Conservation (phyloP, 2,888 invertebrate species). For the Synergus umbraculus region DNA sequence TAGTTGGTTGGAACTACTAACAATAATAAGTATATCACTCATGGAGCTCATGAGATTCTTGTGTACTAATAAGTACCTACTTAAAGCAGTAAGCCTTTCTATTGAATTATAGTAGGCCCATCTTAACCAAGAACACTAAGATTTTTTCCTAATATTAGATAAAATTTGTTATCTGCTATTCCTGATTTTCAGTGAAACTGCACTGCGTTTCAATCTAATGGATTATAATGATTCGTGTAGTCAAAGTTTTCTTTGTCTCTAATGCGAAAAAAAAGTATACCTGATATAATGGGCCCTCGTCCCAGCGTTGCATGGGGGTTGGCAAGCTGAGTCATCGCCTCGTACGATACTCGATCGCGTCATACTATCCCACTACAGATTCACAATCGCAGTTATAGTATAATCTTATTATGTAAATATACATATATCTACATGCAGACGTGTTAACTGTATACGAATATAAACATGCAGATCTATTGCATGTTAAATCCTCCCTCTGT, state of each 20-base stretch:
- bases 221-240: slow-evolving; percentile 43
- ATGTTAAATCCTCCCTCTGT: not conserved
- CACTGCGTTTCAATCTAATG: not conserved
- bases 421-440: not conserved
- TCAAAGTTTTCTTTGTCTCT: slow-evolving; percentile 56
- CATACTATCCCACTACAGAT: slow-evolving; percentile 55
- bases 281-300: slow-evolving; percentile 62
- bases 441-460: not conserved
- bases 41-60: too few species aligned
- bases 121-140: not conserved
- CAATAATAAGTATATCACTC: too few species aligned
- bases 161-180: not conserved
- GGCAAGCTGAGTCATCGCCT: slow-evolving; percentile 71
- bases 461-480: not conserved
- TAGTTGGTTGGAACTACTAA: too few species aligned
- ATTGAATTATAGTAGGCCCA: too few species aligned
- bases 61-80: too few species aligned
- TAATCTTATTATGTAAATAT: not conserved
- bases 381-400: slow-evolving; percentile 29
- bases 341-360: slow-evolving; percentile 71
- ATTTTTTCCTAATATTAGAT: not conserved
- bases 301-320: slow-evolving; percentile 58
- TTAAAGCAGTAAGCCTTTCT: too few species aligned
- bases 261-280: slow-evolving; percentile 60
- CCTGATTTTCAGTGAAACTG: not conserved